A percentile compares a stretch with the other conserved stretches of the same genome.
Conservation (phyloP, 2,797 vertebrate genomes). For the Periophthalmus magnuspinnatus region DNA sequence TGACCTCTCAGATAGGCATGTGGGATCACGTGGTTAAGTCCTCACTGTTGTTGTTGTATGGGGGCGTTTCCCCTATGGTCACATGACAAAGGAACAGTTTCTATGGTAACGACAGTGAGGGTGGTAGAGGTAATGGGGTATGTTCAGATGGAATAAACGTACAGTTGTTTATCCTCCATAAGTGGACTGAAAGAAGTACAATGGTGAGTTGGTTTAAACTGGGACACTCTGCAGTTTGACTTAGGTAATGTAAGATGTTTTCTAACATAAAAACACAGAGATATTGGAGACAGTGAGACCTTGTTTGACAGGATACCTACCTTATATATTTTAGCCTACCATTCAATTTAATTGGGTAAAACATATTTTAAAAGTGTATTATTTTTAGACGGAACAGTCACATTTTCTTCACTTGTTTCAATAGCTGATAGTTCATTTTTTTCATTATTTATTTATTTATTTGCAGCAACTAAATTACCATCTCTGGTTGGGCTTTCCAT, state of each 20-base stretch:
- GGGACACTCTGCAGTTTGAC: not conserved
- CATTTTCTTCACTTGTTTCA: no score
- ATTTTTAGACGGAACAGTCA: no score
- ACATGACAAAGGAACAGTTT: slow-evolving; percentile 71
- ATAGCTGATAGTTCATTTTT: no score
- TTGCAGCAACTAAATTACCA: no score
- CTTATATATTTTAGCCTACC: no score
- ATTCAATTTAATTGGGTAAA: no score
- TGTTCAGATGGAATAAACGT: not conserved
- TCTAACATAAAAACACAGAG: no score
- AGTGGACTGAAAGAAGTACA: not conserved
- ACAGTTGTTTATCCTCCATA: not conserved
- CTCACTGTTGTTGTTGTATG: not conserved
- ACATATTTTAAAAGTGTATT: no score
- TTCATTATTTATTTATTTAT: no score
- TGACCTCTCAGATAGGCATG: slow-evolving; percentile 31
- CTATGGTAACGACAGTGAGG: slow-evolving; percentile 64
- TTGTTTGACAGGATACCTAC: no score
- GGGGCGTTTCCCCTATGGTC: slow-evolving; percentile 32
- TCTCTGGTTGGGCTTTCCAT: no score
- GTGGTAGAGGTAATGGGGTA: slow-evolving; percentile 10
- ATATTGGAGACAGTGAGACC: no score
- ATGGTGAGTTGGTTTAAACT: not conserved
- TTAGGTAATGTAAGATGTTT: not conserved
- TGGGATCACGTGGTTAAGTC: slow-evolving; percentile 57